These are phyloP conservation scores for Tachuris rubrigastra DNA, from an alignment of 2,113 vertebrate genomes.

Conservation along the genomic window DNA sequence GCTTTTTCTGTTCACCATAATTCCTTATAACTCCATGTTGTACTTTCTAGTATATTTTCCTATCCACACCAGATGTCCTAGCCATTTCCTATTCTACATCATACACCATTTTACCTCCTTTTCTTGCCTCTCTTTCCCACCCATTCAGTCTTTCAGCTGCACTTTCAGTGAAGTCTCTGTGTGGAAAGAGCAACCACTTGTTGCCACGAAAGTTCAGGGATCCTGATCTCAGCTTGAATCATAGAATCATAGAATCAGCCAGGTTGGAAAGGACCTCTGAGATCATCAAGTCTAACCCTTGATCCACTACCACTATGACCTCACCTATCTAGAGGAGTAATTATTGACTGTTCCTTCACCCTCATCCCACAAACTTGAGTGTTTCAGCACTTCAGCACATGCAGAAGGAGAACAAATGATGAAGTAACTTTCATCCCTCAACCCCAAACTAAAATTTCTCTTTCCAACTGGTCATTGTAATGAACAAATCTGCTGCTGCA, in stretches of 20 bases:
- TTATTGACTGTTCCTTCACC: not conserved
- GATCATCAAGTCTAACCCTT: too few relatives aligned
- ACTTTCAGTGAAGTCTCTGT: not conserved
- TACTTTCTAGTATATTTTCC: not conserved
- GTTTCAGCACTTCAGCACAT: not conserved
- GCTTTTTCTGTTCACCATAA: not conserved
- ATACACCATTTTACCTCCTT: not conserved
- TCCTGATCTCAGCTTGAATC: not conserved
- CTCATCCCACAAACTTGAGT: not conserved
- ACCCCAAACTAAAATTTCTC: not conserved
- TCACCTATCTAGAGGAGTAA: not conserved
- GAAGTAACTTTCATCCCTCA: not conserved
- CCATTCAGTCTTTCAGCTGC: not conserved
- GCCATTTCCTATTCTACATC: not conserved
- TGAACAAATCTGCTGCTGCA: not conserved
- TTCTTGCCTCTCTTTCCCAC: not conserved
- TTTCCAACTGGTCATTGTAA: not conserved
- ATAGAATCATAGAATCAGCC: too few relatives aligned
- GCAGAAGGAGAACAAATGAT: not conserved
- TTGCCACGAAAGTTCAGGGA: not conserved
- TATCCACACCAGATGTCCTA: not conserved
- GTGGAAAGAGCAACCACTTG: accelerated
- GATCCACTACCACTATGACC: too few relatives aligned
- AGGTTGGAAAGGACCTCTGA: too few relatives aligned
- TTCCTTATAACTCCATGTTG: not conserved